Conservation (phyloP, 2,888 invertebrate species). For the Osedax frankpressi region DNA sequence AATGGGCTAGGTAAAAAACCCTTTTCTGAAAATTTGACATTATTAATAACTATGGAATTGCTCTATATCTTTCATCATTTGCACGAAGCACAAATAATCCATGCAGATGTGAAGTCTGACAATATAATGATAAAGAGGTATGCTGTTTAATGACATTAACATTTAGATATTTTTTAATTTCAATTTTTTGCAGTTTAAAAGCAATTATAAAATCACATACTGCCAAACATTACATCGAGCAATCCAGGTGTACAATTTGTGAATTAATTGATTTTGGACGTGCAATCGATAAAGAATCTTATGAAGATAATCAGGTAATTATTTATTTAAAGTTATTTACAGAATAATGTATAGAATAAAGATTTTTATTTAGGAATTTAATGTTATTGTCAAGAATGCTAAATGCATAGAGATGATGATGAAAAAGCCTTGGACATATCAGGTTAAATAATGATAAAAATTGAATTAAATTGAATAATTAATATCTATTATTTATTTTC, state of each 20-base stretch:
- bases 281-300: neutral
- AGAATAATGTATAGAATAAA: too few species aligned
- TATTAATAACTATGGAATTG: neutral
- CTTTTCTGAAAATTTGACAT: neutral
- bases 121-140: neutral
- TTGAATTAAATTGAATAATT: too few species aligned
- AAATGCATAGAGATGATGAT: slow-evolving; percentile 72
- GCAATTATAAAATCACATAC: neutral
- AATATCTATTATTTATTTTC: slow-evolving; percentile 1
- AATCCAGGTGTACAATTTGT: neutral
- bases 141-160: too few species aligned
- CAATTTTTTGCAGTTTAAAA: neutral
- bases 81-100: neutral
- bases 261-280: neutral
- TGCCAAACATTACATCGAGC: neutral
- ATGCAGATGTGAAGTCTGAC: neutral
- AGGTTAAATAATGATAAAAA: slow-evolving; percentile 36
- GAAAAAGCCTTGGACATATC: slow-evolving; percentile 79
- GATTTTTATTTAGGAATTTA: too few species aligned
- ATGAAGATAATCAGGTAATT: neutral
- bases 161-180: too few species aligned
- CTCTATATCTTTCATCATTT: neutral
- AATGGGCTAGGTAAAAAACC: neutral
- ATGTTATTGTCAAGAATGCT: slow-evolving; percentile 49
- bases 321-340: too few species aligned